Conservation (phyloP, 2,113 vertebrate species). For the Corapipo altera region DNA sequence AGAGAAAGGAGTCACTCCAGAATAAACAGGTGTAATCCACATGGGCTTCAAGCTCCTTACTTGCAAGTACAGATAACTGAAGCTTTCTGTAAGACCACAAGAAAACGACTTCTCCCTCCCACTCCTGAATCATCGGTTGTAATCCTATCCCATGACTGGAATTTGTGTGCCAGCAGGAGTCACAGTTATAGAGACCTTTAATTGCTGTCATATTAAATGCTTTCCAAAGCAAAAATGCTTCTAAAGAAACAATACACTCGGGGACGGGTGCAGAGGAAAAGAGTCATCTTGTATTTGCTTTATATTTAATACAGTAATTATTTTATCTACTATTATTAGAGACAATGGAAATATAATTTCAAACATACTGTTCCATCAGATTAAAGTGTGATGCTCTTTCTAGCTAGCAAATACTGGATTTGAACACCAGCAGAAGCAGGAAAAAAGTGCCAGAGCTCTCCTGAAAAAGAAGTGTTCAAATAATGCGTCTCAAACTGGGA, state of each 20-base stretch:
- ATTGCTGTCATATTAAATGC: constrained; percentile 9
- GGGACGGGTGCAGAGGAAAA: background rate
- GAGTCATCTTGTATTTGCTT: background rate
- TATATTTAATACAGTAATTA: background rate
- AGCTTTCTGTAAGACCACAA: background rate
- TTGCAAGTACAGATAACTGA: background rate
- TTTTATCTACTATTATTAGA: background rate
- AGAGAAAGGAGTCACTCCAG: background rate
- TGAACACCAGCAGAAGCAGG: background rate
- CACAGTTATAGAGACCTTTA: background rate
- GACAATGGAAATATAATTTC: constrained; percentile 3
- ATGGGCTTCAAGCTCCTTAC: background rate
- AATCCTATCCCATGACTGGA: background rate
- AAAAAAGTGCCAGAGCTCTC: background rate
- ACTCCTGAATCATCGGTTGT: background rate
- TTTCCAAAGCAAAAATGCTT: constrained; percentile 21
- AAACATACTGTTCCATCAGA: background rate
- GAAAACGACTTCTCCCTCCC: background rate
- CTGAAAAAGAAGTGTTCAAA: constrained; percentile 30
- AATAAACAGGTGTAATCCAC: background rate
- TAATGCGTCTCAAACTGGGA: constrained; percentile 31
- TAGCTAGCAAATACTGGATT: constrained; percentile 27
- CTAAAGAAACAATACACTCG: background rate
- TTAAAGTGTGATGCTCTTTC: background rate
- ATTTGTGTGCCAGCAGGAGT: constrained; percentile 9